Percentiles rank a stretch among this genome's conserved stretches.
These are phyloP conservation scores for Tineola bisselliella DNA, from an alignment of 2,888 invertebrate genomes.

Conservation along the genomic window DNA sequence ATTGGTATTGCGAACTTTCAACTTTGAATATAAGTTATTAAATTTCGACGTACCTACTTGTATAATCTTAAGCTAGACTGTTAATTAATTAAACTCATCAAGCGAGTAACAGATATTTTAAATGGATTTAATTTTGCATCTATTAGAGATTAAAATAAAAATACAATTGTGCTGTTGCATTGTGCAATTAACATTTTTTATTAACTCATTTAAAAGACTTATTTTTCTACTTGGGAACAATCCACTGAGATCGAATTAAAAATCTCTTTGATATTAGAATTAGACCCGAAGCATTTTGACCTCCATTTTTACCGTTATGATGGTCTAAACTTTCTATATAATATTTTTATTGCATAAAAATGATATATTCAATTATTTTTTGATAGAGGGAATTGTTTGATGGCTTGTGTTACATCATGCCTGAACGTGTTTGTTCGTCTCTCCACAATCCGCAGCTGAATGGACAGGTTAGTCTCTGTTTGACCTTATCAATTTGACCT, in stretches of 20 bases:
- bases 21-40: neutral
- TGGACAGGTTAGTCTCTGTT: neutral
- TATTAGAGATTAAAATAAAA: neutral
- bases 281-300: too few species aligned
- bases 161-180: neutral
- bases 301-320: too few species aligned
- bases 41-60: neutral
- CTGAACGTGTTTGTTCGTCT: conserved; percentile 1
- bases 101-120: neutral
- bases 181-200: too few species aligned
- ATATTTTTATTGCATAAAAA: neutral
- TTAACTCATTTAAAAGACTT: too few species aligned
- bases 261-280: too few species aligned
- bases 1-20: neutral
- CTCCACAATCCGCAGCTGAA: neutral
- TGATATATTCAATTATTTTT: neutral
- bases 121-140: neutral
- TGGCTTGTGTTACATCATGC: conserved; percentile 6
- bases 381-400: neutral
- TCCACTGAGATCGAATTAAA: too few species aligned
- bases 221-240: too few species aligned
- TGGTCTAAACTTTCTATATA: too few species aligned
- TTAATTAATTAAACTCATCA: neutral
- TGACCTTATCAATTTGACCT: too few species aligned
- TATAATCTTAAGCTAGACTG: neutral